Evolutionary conservation across 2,888 invertebrate species (phyloP), one percentile per base, ranked within the genome.

Genomic region (Leucozona laternaria): DNA sequence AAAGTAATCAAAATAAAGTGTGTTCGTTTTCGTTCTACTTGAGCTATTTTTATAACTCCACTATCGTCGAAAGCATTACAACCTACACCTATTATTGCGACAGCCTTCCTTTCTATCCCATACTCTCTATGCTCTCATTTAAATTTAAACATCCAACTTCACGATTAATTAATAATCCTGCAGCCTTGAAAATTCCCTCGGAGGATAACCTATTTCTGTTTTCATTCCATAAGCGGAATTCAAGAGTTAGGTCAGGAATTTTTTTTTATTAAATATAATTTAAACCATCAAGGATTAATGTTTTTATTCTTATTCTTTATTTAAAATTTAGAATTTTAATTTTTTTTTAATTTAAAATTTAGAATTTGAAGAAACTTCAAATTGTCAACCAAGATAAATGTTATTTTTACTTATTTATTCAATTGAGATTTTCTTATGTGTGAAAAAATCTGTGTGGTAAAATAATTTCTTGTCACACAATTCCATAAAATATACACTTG

Each of bases 21-120:
- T 71, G 45, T 31, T 31, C 31, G 3, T 73, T 64, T 64, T 66
- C 28, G 20, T 81, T 75, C 58, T 58, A 79, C 75, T 79, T 86
- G 86, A 86, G 82, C 79, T 86, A 79, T 86, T 86, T 82, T 78
- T 86, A 77, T 25, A 75, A 28, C 55, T 68, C 31, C 50, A 66
- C 62, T 76, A 71, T 58, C 25, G 43, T 79, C 66, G 48, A 57
- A 57, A 57, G 60, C 45, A 72, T 50, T 22, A 77, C 53, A 22
- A 64, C 31, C 31, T 34, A 17, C 22, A 48, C 66, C 60, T 62
- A 22, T 34, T 13, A 40, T 50, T 50, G 50, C 15, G 20, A 37
- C 7, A 22, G 34, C 20, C 58, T 37, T 60, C 11, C 17, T 22
- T 53, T 53, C 25, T 22, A 25, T 50, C 8, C 15, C 4, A 2